Base-by-base conservation (phyloP, 2,888 invertebrate genomes). In the Hanleya hanleyi region DNA sequence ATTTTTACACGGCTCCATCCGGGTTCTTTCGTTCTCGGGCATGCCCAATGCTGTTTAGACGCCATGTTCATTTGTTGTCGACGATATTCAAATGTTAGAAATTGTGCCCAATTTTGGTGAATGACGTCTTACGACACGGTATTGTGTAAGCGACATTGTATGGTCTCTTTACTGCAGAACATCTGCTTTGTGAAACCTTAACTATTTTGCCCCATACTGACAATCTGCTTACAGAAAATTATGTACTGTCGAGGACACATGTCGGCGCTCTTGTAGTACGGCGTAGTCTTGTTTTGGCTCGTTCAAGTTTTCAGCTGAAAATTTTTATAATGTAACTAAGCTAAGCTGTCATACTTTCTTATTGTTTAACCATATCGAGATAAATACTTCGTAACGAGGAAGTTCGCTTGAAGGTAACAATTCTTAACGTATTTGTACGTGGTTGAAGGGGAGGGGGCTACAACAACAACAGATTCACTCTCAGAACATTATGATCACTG, bases 51-150 rank as follows among this genome's bases (percentile, higher is more conserved):
- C 57, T 29, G 32, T 12, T 15, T 57, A 26, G 57, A 57, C 57
- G 57, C 57, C 57, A 57, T 57, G 57, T 57, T 57, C 57, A 57
- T 22, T 57, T 57, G 57, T 57, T 57, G 57, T 57, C 32, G 57
- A 57, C 26, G 57, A 29, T 57, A 15, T 22, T 22, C 57, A 29
- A 57, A 29, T 22, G 22, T 32, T 57, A 57, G 57, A 57, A 57
- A 57, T 57, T 57, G 32, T 15, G 57, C 12, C 4, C 22, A 57
- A 22, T 32, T 26, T 26, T 22, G 22, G 57, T 57, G 57, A 57
- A 57, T 57, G 57, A 57, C 57, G 57, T 57, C 32, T 57, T 18
- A 32, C 29, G 22, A 22, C 26, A 29, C 32, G 57, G 29, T 57
- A 22, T 57, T 15, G 57, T 57, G 15, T 22, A 4, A 12, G 29